Evolutionary conservation across 2,113 vertebrate species (phyloP).

Genomic region (Tachycineta bicolor): DNA sequence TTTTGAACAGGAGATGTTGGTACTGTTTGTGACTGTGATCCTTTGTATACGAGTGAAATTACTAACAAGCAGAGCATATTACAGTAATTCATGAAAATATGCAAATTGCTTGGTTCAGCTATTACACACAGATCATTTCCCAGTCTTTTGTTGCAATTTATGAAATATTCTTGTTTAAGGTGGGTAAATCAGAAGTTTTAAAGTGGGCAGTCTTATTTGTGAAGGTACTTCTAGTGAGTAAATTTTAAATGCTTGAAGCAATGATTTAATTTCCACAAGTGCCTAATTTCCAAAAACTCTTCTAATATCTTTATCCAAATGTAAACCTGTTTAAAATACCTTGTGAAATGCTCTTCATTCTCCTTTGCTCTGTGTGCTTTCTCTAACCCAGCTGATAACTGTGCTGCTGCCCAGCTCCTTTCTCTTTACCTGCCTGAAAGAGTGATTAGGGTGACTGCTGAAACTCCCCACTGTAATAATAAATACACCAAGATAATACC

Average conservation of each 20-base stretch:
- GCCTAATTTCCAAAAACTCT: not conserved
- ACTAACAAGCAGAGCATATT: not conserved
- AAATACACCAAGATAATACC: not conserved
- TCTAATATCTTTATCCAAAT: not conserved
- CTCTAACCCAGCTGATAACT: not conserved
- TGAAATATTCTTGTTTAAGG: not conserved
- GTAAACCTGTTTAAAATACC: not conserved
- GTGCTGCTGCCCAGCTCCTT: not conserved
- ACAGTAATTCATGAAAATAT: conserved; percentile 26
- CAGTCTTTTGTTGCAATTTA: not conserved
- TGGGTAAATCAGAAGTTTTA: not conserved
- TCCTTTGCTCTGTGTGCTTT: not conserved
- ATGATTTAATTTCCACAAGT: not conserved
- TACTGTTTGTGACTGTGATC: not conserved
- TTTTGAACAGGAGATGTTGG: not conserved
- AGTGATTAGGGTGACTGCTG: not conserved
- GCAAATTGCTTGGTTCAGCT: conserved; percentile 16
- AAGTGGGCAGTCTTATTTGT: not conserved
- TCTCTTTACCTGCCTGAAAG: not conserved
- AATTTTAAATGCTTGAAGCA: not conserved
- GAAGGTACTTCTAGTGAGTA: not conserved
- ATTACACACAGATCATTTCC: not conserved
- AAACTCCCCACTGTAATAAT: not conserved
- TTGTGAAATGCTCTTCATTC: not conserved
- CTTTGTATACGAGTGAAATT: not conserved